Evolutionary conservation across 1,140 invertebrate species (phyloP).

Genomic region (Calosoma granatense): DNA sequence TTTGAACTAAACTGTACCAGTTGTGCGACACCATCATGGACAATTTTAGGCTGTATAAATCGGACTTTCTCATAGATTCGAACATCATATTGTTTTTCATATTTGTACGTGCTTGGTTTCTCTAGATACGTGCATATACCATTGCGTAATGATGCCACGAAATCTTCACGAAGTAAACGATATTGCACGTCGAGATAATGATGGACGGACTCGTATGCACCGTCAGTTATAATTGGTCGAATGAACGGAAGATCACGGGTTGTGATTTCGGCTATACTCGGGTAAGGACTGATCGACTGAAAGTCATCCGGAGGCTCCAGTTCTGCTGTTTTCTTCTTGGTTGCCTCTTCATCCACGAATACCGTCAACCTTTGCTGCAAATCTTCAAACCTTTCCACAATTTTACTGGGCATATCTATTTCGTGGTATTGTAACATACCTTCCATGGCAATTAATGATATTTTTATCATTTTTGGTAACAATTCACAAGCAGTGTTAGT

Average conservation of each 20-base stretch:
- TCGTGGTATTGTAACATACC: neutral
- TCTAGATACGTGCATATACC: conserved; percentile 34
- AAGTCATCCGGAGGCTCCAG: neutral
- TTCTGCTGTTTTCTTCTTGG: neutral
- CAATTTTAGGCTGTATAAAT: neutral
- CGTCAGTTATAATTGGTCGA: conserved; percentile 6
- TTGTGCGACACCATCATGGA: neutral
- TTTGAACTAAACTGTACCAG: neutral
- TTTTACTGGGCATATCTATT: neutral
- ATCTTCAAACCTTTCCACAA: neutral
- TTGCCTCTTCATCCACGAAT: neutral
- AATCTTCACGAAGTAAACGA: conserved; percentile 59
- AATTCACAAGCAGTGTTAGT: neutral
- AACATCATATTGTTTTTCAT: conserved; percentile 22
- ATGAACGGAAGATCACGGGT: neutral
- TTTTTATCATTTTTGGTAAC: neutral
- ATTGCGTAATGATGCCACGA: conserved; percentile 41
- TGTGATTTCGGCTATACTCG: neutral
- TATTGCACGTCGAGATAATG: conserved; percentile 67
- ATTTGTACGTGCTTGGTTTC: conserved; percentile 18
- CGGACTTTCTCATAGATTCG: conserved; percentile 19
- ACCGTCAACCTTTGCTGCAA: neutral
- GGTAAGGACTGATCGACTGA: neutral
- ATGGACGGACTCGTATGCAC: conserved; percentile 41
- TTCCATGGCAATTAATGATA: neutral